phyloP scores from a whole-genome alignment of 2,797 vertebrate species.

The Melanotaenia maccullochi region DNA sequence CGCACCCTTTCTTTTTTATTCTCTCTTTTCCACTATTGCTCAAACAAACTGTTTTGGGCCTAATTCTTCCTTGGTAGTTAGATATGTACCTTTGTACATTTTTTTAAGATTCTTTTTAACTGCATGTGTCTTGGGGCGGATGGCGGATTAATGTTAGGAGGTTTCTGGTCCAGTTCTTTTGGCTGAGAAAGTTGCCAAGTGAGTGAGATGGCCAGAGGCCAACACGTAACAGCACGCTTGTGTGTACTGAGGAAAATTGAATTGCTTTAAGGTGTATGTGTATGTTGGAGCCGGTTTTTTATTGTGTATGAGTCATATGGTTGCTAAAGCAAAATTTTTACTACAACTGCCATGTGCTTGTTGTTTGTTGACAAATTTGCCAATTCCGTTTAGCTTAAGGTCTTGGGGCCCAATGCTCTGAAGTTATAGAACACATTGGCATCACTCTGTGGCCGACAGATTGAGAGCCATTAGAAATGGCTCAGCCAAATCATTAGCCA shows the following conservation, averaged over 20 bases:
- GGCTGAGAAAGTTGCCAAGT: slow-evolving; percentile 76
- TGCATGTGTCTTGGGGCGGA: slow-evolving; percentile 48
- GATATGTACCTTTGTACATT: slow-evolving; percentile 18
- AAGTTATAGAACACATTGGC: slow-evolving; percentile 60
- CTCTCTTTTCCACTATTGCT: slow-evolving; percentile 34
- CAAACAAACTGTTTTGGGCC: slow-evolving; percentile 46
- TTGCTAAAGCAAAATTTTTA: slow-evolving; percentile 32
- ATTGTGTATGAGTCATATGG: slow-evolving; percentile 46
- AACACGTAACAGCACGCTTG: slow-evolving; percentile 71
- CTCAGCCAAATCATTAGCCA: slow-evolving; percentile 65
- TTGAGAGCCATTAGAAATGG: slow-evolving; percentile 63
- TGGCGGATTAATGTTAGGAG: slow-evolving; percentile 52
- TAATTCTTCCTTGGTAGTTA: slow-evolving; percentile 29
- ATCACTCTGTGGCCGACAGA: slow-evolving; percentile 52
- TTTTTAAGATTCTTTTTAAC: not conserved
- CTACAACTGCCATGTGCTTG: slow-evolving; percentile 67
- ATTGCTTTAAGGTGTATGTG: slow-evolving; percentile 45
- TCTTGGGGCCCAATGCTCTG: slow-evolving; percentile 27
- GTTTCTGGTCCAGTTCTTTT: slow-evolving; percentile 62
- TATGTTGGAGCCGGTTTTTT: slow-evolving; percentile 46
- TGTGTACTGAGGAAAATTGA: slow-evolving; percentile 57
- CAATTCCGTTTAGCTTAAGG: slow-evolving; percentile 45
- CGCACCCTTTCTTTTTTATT: slow-evolving; percentile 23
- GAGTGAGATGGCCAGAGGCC: slow-evolving; percentile 65
- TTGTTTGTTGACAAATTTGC: slow-evolving; percentile 76